Base-by-base conservation (phyloP, 2,888 invertebrate species). In the Pheosia gnoma region DNA sequence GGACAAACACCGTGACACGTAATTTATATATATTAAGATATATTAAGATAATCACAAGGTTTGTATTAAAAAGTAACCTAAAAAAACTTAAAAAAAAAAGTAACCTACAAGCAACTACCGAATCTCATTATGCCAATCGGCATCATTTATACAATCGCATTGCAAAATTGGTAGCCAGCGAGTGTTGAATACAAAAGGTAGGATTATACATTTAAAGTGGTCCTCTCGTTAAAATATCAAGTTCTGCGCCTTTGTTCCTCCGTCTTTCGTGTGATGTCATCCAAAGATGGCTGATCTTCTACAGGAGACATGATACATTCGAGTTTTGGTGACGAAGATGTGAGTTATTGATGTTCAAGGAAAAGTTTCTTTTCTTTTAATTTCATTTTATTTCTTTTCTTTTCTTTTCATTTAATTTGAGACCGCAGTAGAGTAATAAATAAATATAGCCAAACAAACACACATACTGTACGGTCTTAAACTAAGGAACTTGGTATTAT, bases 131-230 rank as follows among this genome's bases (percentile, higher is more conserved):
- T 68, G 61, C 7, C 62, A 5, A 72, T 70, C 65, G 65, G 66
- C 62, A 65, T 81, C 60, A 74, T 73, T 78, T 80, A 82, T 83
- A 77, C 82, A 80, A 77, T 81, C 78, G 62, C 66, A 59, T 72
- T 73, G 70, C 79, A 74, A 80, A 84, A 85, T 88, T 88, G 87
- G 86, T 85, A 80, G 80, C 78, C 83, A 72, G 66, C 75, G 86
- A 84, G 88, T 87, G 87, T 87, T 84, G 91, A 89, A 91, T 91
- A 89, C 90, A 88, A 89, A 84, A 88, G 88, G 84, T 80, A 69
- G 78, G 79, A 91, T 91, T 91, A 90, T 91, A 92, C 89, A 88
- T 91, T 92, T 92, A 91, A 92, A 92, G 79, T 79, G 75, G 75
- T 67, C 68, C 72, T 78, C 90, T 92, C 88, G 91, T 91, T 91